A percentile compares a stretch with the other conserved stretches of the same genome.
phyloP scores from a whole-genome alignment of 2,888 invertebrate genomes.

The Pedicia rivosa region DNA sequence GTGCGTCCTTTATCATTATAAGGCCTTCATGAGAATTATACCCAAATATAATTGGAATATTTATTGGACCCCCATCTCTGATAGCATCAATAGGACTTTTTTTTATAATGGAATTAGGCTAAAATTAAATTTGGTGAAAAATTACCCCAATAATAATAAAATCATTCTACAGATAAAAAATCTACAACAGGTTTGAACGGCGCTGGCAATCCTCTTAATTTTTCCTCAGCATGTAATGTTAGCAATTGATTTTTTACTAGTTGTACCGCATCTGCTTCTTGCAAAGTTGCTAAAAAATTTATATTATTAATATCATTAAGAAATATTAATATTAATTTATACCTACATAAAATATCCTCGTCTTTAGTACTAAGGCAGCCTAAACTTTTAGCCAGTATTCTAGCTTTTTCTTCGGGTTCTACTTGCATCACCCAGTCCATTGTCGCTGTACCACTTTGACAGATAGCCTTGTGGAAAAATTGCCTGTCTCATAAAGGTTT shows the following conservation, averaged over 20 bases:
- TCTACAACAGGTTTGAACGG: conserved; percentile 24
- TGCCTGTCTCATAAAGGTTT: conserved; percentile 8
- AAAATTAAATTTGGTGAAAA: background rate
- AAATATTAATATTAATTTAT: background rate
- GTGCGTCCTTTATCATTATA: conserved; percentile 19
- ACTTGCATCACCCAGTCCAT: conserved; percentile 20
- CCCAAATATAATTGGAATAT: conserved; percentile 37
- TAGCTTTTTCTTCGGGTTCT: conserved; percentile 16
- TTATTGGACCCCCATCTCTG: conserved; percentile 26
- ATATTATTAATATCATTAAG: background rate
- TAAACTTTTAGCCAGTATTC: conserved; percentile 19
- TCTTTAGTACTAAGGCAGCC: conserved; percentile 14
- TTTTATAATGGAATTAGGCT: conserved; percentile 18
- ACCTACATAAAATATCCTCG: conserved; percentile 8
- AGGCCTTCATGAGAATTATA: conserved; percentile 39
- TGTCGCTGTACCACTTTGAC: conserved; percentile 24
- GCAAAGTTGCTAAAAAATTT: conserved; percentile 10
- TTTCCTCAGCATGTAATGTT: conserved; percentile 20
- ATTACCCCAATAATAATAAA: background rate
- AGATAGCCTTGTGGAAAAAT: conserved; percentile 26
- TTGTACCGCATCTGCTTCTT: conserved; percentile 13
- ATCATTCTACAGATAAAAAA: conserved; percentile 13
- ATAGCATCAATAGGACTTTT: conserved; percentile 31
- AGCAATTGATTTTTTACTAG: conserved; percentile 17
- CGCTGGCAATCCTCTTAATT: conserved; percentile 20